Evolutionary conservation across 2,888 invertebrate genomes (phyloP), one percentile per base, ranked within the genome.

Genomic region (Unio pictorum): DNA sequence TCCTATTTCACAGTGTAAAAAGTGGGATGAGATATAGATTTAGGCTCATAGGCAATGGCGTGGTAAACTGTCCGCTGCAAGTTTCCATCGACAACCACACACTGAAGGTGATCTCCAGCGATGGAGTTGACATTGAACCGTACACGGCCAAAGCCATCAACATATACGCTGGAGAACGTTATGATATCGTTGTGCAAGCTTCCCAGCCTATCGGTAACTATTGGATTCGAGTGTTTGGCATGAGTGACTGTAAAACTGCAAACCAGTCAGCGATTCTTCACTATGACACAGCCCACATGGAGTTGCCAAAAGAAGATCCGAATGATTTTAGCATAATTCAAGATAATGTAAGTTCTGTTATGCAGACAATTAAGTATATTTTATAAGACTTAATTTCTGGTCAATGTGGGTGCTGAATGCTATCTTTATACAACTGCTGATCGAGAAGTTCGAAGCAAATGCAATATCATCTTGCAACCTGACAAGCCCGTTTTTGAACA

Each of bases 241-340:
- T 75, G 11, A 78, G 72, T 8, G 79, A 79, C 23, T 80, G 81
- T 62, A 66, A 64, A 0, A 93, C 92, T 56, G 94, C 93, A 28
- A 95, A 95, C 88, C 96, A 97, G 90, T 91, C 96, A 20, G 94
- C 93, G 74, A 94, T 97, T 82, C 91, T 97, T 77, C 93, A 96
- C 81, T 97, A 97, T 90, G 95, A 93, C 20, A 61, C 81, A 84
- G 92, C 93, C 85, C 87, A 93, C 1, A 72, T 80, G 81, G 71
- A 58, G 61, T 59, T 15, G 28, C 20, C 20, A 18, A n/a, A 8
- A 26, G 20, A 55, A n/a, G 55, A 54, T n/a, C 20, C 18, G 20
- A 64, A 20, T 55, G n/a, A 4, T 8, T 18, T 18, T 11, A 11
- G 18, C 8, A 26, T 23, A 58, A 8, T 1, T 18, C 26, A 58